Evolutionary conservation across 2,113 vertebrate genomes (phyloP).

Genomic region (Cyphotilapia sp.): DNA sequence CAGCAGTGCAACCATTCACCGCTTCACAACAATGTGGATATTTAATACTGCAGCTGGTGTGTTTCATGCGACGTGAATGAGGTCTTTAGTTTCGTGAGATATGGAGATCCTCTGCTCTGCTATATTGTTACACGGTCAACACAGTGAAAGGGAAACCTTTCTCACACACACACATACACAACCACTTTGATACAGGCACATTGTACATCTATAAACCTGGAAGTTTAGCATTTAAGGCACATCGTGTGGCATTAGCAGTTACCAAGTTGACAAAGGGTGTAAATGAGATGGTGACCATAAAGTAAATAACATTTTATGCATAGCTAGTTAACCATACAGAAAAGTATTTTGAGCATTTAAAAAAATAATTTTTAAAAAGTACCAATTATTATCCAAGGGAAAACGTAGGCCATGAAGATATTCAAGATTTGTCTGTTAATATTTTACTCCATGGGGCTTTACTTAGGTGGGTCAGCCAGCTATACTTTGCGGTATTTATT

Average conservation of each 20-base stretch:
- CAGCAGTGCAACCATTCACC: constrained; percentile 36
- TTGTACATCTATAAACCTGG: not conserved
- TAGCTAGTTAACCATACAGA: not conserved
- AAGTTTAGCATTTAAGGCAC: not conserved
- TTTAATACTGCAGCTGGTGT: constrained; percentile 63
- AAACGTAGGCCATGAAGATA: not conserved
- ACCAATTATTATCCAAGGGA: not conserved
- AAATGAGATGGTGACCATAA: not conserved
- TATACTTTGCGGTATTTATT: not conserved
- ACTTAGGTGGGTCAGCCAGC: not conserved
- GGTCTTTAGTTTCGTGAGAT: constrained; percentile 43
- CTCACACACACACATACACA: not conserved
- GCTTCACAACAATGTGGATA: constrained; percentile 59
- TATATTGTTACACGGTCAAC: not conserved
- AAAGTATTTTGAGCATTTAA: not conserved
- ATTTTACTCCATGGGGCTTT: not conserved
- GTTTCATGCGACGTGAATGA: constrained; percentile 53
- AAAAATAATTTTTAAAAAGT: not conserved
- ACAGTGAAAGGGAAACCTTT: not conserved
- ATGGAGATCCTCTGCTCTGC: constrained; percentile 30
- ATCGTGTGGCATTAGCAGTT: not conserved
- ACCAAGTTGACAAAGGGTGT: not conserved
- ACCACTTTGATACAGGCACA: not conserved
- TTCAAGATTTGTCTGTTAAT: not conserved
- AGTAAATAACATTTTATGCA: not conserved